Percentiles rank a stretch among this genome's conserved stretches.
Evolutionary conservation across 2,888 invertebrate species (phyloP).

Genomic region (Cybosia mesomella): DNA sequence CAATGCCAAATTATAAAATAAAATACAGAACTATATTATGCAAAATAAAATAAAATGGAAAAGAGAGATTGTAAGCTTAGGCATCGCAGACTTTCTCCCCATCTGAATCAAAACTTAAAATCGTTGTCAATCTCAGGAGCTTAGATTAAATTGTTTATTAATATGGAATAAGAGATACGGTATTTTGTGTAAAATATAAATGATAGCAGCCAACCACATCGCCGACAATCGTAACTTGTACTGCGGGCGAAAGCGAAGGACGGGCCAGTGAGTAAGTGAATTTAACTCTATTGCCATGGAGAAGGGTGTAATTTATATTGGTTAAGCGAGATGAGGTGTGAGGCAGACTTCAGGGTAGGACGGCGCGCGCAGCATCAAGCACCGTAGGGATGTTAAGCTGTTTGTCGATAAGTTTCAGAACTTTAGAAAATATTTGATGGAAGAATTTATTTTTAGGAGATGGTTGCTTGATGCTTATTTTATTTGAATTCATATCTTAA

Average conservation of each 20-base stretch:
- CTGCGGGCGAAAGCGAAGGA: slow-evolving; percentile 52
- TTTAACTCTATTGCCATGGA: slow-evolving; percentile 36
- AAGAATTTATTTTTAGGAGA: too few relatives aligned
- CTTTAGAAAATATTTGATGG: too few relatives aligned
- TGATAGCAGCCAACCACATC: slow-evolving; percentile 37
- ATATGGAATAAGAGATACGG: not conserved
- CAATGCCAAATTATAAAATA: too few relatives aligned
- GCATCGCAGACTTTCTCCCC: too few relatives aligned
- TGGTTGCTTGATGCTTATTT: too few relatives aligned
- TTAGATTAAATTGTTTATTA: not conserved
- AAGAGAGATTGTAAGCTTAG: too few relatives aligned
- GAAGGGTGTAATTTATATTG: slow-evolving; percentile 57
- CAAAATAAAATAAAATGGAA: too few relatives aligned
- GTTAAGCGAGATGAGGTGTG: slow-evolving; percentile 66
- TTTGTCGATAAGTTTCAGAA: slow-evolving; percentile 34
- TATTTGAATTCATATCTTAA: too few relatives aligned
- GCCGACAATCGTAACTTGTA: slow-evolving; percentile 62
- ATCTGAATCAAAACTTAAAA: not conserved
- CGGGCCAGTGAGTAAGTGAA: slow-evolving; percentile 27
- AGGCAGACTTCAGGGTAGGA: slow-evolving; percentile 57
- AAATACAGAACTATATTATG: too few relatives aligned
- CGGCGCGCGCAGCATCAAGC: slow-evolving; percentile 79
- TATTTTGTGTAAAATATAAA: slow-evolving; percentile 24
- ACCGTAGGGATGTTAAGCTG: slow-evolving; percentile 58
- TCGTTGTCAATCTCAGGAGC: not conserved